Conservation (phyloP, 2,113 vertebrate genomes). For the Ammodytes dubius region DNA sequence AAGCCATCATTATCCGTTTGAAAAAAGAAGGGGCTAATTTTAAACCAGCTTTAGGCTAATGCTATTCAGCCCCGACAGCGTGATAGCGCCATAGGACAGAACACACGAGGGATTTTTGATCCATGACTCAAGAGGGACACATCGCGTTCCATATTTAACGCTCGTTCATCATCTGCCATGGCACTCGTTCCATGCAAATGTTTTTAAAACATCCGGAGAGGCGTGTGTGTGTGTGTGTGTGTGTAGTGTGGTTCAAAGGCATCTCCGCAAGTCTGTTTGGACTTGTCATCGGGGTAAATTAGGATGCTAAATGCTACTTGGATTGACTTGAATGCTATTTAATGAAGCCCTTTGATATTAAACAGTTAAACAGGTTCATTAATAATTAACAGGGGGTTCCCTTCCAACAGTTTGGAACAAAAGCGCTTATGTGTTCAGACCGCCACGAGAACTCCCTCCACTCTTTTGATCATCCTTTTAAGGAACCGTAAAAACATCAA, state of each 20-base stretch:
- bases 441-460: conserved; percentile 15
- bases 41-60: conserved; percentile 36
- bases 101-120: conserved; percentile 45
- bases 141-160: conserved; percentile 48
- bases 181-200: conserved; percentile 23
- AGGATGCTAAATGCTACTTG: conserved; percentile 51
- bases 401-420: conserved; percentile 27
- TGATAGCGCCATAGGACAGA: conserved; percentile 51
- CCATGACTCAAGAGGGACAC: conserved; percentile 64
- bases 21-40: conserved; percentile 61
- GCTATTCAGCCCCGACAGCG: conserved; percentile 38
- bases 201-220: conserved; percentile 47
- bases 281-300: conserved; percentile 31
- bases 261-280: background rate
- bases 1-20: conserved; percentile 36
- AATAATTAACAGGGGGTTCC: conserved; percentile 51
- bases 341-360: conserved; percentile 64
- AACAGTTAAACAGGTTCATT: conserved; percentile 66
- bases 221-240: background rate
- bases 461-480: conserved; percentile 6
- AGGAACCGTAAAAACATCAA: no score
- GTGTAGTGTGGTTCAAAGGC: background rate
- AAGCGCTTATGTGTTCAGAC: background rate
- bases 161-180: conserved; percentile 52
- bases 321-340: conserved; percentile 16